phyloP scores from a whole-genome alignment of 2,888 invertebrate genomes.

The Notodonta dromedarius region DNA sequence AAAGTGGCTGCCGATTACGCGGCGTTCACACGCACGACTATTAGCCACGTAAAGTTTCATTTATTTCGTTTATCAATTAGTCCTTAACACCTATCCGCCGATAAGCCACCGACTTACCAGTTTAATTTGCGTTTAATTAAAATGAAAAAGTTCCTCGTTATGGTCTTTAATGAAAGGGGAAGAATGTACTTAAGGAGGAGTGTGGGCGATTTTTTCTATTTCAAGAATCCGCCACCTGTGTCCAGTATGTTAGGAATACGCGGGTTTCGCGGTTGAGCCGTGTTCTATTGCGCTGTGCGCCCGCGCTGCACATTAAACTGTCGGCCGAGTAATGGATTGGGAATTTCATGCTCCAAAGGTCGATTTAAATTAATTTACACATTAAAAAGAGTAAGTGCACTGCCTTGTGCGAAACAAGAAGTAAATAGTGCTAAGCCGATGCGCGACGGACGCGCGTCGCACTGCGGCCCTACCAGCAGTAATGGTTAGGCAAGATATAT shows the following conservation, averaged over 20 bases:
- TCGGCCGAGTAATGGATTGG: conserved; percentile 71
- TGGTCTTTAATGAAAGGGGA: conserved; percentile 61
- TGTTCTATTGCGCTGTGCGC: conserved; percentile 57
- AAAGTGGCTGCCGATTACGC: conserved; percentile 73
- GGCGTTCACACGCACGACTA: conserved; percentile 64
- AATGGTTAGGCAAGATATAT: conserved; percentile 9
- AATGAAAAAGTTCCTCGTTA: conserved; percentile 68
- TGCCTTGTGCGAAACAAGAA: conserved; percentile 54
- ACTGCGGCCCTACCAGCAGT: conserved; percentile 17
- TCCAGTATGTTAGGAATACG: conserved; percentile 58
- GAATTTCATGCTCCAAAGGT: conserved; percentile 76
- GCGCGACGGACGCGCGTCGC: conserved; percentile 46
- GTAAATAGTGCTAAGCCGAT: conserved; percentile 74
- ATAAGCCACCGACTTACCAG: conserved; percentile 63
- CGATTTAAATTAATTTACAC: conserved; percentile 80
- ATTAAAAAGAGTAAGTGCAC: conserved; percentile 69
- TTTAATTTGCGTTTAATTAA: conserved; percentile 74
- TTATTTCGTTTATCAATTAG: conserved; percentile 76
- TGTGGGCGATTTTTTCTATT: conserved; percentile 61
- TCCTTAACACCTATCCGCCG: conserved; percentile 71
- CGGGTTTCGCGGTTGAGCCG: conserved; percentile 50
- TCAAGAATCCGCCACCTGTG: conserved; percentile 65
- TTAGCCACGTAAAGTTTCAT: conserved; percentile 65
- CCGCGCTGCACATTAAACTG: conserved; percentile 68
- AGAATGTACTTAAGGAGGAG: conserved; percentile 49